phyloP scores from a whole-genome alignment of 92 coral and sea anemone species.

The Hydrozoanthus gracilis region DNA sequence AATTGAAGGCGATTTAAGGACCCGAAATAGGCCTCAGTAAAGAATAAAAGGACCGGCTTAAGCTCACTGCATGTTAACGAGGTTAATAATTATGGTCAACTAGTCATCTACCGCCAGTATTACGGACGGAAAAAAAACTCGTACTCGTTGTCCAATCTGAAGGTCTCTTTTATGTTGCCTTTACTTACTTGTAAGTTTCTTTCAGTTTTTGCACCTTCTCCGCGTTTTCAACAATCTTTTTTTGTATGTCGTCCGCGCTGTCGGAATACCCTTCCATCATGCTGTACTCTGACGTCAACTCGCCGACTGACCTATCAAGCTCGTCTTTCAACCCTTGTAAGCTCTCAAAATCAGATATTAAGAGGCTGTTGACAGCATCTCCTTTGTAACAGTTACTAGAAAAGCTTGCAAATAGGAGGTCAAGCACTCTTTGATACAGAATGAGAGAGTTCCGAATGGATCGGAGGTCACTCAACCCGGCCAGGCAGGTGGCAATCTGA shows the following conservation, averaged over 20 bases:
- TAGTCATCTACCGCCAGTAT: no score
- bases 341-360: conserved; percentile 63
- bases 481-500: conserved; percentile 80
- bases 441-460: conserved; percentile 69
- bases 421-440: conserved; percentile 63
- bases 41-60: no score
- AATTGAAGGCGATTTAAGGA: no score
- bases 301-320: conserved; percentile 80
- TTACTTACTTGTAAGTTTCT: conserved; percentile 69
- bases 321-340: conserved; percentile 56
- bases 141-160: no score
- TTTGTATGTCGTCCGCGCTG: conserved; percentile 76
- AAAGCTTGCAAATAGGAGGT: conserved; percentile 47
- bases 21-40: no score
- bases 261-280: conserved; percentile 90
- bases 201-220: conserved; percentile 60
- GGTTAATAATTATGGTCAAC: no score
- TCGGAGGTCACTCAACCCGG: conserved; percentile 82
- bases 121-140: no score
- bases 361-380: conserved; percentile 51
- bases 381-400: conserved; percentile 13
- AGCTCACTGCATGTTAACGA: no score
- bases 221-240: conserved; percentile 61
- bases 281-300: conserved; percentile 74
- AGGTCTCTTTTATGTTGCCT: not conserved